Base-by-base conservation (phyloP, 1,140 invertebrate species). In the Doryteuthis pealeii region DNA sequence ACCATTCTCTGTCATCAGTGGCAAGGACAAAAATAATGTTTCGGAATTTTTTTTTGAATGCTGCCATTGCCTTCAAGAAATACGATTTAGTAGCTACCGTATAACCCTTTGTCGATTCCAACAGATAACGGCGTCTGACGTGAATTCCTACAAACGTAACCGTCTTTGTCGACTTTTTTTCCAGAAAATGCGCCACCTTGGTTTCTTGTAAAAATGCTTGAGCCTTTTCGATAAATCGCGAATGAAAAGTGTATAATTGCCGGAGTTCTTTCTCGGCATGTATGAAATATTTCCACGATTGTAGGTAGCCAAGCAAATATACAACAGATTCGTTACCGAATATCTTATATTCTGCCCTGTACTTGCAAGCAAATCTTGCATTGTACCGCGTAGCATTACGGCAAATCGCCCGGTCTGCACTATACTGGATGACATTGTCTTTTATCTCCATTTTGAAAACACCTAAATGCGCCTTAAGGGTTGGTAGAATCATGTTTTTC, bases 211-310 rank as follows among this genome's bases (percentile, higher is more conserved):
- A 70, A 30, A 74, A 67, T 31, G 70, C 58, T 26, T 71, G 33
- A 12, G 67, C 78, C 3, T 45, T 68, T 4, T 75, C 18, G 5
- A 30, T 26, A 22, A 75, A 75, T 4, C 71, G 35, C 32, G 69
- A 15, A n/a, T 62, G 69, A 71, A 81, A 79, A 14, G 18, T 26
- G 15, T 77, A 78, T 18, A 79, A 73, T 28, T 75, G 58, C 45
- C 72, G 67, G 28, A 81, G 26, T 70, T 73, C 33, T 30, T 33
- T 31, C 30, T n/a, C 22, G 18, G 65, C 75, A 12, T 74, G 62
- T 28, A 75, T 31, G 65, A 81, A 79, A 66, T 81, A 81, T 58
- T 71, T 74, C 72, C 73, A 80, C 5, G 78, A 80, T 49, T 80
- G 79, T 31, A 77, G 54, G 72, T 77, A 79, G 4, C 30, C 26